These are phyloP conservation scores for Odiellus spinosus DNA, from an alignment of 2,888 invertebrate species.

Conservation along the genomic window DNA sequence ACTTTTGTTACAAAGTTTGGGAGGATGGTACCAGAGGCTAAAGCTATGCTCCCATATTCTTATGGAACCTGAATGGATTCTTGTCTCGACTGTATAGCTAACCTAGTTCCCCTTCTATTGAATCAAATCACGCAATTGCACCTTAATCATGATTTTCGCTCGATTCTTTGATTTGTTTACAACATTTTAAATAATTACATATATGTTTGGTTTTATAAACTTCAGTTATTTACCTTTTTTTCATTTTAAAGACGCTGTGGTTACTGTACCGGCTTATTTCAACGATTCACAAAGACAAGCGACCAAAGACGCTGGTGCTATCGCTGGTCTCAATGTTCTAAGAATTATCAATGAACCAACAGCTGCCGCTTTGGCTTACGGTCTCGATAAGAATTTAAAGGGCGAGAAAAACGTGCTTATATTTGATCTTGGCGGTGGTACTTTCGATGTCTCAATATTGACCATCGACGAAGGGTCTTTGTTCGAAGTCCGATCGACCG, in stretches of 20 bases:
- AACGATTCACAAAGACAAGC: constrained; percentile 51
- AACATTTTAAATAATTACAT: no score
- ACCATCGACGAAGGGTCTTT: constrained; percentile 38
- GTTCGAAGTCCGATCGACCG: constrained; percentile 63
- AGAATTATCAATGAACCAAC: constrained; percentile 44
- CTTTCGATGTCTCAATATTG: constrained; percentile 34
- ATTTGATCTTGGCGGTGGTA: constrained; percentile 39
- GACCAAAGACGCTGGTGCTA: constrained; percentile 77
- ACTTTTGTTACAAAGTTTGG: no score
- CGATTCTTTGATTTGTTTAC: no score
- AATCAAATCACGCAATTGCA: no score
- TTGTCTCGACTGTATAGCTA: no score
- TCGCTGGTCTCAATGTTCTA: constrained; percentile 66
- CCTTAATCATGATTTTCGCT: no score
- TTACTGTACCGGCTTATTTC: constrained; percentile 67
- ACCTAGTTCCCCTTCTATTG: no score
- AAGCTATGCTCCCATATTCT: no score
- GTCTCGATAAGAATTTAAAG: constrained; percentile 32
- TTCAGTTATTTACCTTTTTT: no score
- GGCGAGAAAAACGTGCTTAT: constrained; percentile 39
- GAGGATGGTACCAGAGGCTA: no score
- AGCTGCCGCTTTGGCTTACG: constrained; percentile 28
- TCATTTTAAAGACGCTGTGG: constrained; percentile 62
- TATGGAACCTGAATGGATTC: no score
- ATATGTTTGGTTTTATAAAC: no score